A percentile compares a stretch with the other conserved stretches of the same genome.
phyloP scores from a whole-genome alignment of 2,888 invertebrate genomes.

The Nudaria mundana region DNA sequence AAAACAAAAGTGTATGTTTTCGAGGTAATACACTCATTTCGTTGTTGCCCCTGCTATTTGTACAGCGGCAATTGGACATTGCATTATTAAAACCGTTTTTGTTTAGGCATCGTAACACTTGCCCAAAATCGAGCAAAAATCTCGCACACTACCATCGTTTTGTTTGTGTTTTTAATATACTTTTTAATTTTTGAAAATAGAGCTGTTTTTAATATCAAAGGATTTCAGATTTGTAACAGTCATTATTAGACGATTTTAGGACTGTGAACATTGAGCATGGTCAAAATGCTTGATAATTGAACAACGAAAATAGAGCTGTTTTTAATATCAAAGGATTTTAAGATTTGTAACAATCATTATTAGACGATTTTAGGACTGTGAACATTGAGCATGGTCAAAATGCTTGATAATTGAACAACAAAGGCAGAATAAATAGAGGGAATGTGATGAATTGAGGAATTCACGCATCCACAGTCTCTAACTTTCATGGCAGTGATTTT shows the following conservation, averaged over 20 bases:
- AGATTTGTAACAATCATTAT: neutral
- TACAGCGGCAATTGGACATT: constrained; percentile 78
- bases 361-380: neutral
- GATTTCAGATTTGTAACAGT: no score
- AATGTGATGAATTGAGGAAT: no score
- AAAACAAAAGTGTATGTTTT: constrained; percentile 46
- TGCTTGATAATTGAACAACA: no score
- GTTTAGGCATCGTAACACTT: constrained; percentile 76
- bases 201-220: no score
- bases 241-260: no score
- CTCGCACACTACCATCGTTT: constrained; percentile 13
- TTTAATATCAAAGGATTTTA: no score
- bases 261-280: no score
- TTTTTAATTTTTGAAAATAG: constrained; percentile 8
- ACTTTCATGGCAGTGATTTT: neutral
- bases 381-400: no score
- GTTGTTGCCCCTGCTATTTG: constrained; percentile 72
- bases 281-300: no score
- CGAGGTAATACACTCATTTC: constrained; percentile 45
- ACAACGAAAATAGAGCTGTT: no score
- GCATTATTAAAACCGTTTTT: constrained; percentile 81
- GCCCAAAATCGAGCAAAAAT: constrained; percentile 34
- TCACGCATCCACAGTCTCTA: neutral
- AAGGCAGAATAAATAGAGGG: no score
- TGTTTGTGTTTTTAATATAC: constrained; percentile 22